Evolutionary conservation across 2,797 vertebrate species (phyloP), one percentile per base, ranked within the genome.

Genomic region (Pseudochirops cupreus): DNA sequence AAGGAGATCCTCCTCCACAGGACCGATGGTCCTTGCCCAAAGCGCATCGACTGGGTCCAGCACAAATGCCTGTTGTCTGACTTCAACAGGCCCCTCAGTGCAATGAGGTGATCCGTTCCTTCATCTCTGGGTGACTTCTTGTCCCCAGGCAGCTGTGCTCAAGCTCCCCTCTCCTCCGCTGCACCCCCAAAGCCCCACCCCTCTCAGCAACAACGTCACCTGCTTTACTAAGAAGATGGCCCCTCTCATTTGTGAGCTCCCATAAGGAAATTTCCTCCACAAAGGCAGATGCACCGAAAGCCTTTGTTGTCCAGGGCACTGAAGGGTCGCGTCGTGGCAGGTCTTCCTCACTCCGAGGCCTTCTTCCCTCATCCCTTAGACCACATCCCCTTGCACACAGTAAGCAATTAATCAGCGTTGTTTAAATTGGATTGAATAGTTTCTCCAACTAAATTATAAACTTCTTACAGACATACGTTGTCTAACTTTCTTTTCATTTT

Each of bases 401-500:
- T 16, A 67, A 33, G 33, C 16, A 1, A n/a, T 67, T 67, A n/a
- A 18, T n/a, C 62, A 67, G 28, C 5, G 33, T 18, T 18, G 31
- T 33, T 67, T 67, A 16, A n/a, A 62, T 33, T 29, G 28, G 29
- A 12, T 62, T 67, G 62, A 18, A 67, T 18, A n/a, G 33, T 26
- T 0, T 0, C 12, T 54, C 50, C 3, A 29, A 31, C 10, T 54
- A 39, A 39, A 14, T 26, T 58, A 24, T 18, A 91, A 39, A 67
- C 53, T 62, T 28, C 54, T 59, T 50, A 39, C 91, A 39, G n/a
- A 11, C 29, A 29, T 2, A 46, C 10, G 52, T 9, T 26, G 54
- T 90, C 53, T 16, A 33, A 24, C 62, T 58, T 58, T 28, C 90
- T 94, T 54, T 67, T 33, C 92, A 18, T 93, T 95, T 55, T 56